Percentiles rank a stretch among this genome's conserved stretches.
Conservation (phyloP, 2,888 invertebrate genomes). For the Tethea ocularis region DNA sequence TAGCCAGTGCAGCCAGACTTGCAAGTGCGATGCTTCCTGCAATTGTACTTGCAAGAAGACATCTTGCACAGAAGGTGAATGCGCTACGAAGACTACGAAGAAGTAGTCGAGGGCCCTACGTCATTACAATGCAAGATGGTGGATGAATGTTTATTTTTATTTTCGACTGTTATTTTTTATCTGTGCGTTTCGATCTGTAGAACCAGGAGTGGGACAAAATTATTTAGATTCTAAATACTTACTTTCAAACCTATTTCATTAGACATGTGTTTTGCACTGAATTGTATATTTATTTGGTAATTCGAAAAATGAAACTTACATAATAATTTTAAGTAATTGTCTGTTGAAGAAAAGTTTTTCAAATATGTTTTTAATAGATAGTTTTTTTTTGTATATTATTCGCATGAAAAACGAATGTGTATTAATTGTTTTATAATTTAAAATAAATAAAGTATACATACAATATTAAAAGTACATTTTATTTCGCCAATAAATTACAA, state of each 20-base stretch:
- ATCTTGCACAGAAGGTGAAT: conserved; percentile 36
- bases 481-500: conserved; percentile 6
- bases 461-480: background rate
- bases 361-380: too few relatives aligned
- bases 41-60: conserved; percentile 66
- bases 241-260: too few relatives aligned
- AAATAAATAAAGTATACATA: background rate
- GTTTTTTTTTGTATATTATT: background rate
- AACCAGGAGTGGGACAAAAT: too few relatives aligned
- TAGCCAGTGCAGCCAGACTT: conserved; percentile 66
- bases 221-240: too few relatives aligned
- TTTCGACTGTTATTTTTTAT: too few relatives aligned
- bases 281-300: background rate
- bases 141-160: background rate
- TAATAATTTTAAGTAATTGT: background rate
- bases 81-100: conserved; percentile 49
- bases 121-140: conserved; percentile 2
- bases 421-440: background rate
- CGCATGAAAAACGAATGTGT: background rate
- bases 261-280: too few relatives aligned
- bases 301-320: background rate
- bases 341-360: too few relatives aligned
- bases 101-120: conserved; percentile 43
- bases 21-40: conserved; percentile 75
- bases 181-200: too few relatives aligned